Conservation (phyloP, 2,797 vertebrate species). For the Lithobates sylvaticus region DNA sequence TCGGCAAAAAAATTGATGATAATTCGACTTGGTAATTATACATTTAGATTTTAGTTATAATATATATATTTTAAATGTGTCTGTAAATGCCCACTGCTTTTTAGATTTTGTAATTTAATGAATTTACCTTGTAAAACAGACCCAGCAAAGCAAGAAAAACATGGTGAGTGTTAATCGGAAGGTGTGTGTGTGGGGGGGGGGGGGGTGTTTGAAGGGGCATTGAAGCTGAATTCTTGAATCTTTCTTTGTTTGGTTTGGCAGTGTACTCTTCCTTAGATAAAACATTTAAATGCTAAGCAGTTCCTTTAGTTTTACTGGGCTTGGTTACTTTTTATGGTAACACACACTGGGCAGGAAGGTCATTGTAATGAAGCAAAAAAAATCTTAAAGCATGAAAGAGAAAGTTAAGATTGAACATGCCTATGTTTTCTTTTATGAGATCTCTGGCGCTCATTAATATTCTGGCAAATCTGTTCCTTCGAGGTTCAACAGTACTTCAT, state of each 20-base stretch:
- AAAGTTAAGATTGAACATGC: conserved; percentile 75
- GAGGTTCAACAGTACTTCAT: conserved; percentile 13
- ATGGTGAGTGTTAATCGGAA: background rate
- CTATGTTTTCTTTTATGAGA: conserved; percentile 70
- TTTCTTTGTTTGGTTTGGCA: conserved; percentile 76
- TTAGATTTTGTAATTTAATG: background rate
- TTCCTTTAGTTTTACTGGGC: conserved; percentile 79
- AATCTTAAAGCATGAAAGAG: conserved; percentile 76
- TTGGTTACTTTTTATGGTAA: conserved; percentile 80
- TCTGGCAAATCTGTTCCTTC: conserved; percentile 23
- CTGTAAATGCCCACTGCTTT: background rate
- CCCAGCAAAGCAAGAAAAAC: conserved; percentile 61
- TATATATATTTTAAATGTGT: no score
- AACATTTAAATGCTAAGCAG: conserved; percentile 76
- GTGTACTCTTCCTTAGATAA: conserved; percentile 78
- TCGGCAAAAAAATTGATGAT: no score
- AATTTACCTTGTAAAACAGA: background rate
- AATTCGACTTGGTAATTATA: background rate
- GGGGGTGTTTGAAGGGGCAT: conserved; percentile 70
- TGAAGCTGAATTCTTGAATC: conserved; percentile 74
- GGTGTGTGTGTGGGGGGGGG: no score
- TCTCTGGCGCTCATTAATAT: conserved; percentile 57
- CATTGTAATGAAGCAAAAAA: conserved; percentile 73
- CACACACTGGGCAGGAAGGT: conserved; percentile 80
- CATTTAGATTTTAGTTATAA: background rate